phyloP scores from a whole-genome alignment of 2,113 vertebrate genomes.

The Bucco capensis region DNA sequence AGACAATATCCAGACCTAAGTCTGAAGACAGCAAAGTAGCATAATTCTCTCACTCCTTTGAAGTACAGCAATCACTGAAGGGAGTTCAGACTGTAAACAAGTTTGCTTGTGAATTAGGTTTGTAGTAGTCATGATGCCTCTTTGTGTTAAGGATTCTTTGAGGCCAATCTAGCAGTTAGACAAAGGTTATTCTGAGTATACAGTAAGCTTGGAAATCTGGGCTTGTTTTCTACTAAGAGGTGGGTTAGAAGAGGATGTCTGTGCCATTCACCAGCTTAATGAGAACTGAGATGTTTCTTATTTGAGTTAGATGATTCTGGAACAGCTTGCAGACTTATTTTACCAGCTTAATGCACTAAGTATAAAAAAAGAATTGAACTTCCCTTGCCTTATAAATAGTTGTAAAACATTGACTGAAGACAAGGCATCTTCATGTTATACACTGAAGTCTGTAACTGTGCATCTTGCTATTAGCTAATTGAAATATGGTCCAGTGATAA shows the following conservation, averaged over 20 bases:
- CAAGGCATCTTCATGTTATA: not conserved
- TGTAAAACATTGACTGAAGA: not conserved
- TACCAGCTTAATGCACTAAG: not conserved
- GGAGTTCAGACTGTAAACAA: not conserved
- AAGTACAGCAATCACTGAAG: not conserved
- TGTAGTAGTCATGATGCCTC: not conserved
- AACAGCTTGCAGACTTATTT: not conserved
- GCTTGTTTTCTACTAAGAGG: not conserved
- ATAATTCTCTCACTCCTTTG: not conserved
- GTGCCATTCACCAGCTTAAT: not conserved
- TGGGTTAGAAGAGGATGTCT: not conserved
- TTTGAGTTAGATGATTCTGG: not conserved
- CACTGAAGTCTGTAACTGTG: not conserved
- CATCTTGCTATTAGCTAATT: not conserved
- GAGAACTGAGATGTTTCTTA: not conserved
- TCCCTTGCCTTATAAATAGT: not conserved
- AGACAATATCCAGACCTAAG: not conserved
- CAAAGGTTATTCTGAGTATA: not conserved
- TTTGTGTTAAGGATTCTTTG: not conserved
- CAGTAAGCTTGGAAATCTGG: not conserved
- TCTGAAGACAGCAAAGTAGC: not conserved
- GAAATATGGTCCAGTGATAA: not conserved
- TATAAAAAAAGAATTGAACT: not conserved
- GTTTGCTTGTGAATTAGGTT: not conserved
- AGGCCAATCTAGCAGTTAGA: not conserved